phyloP scores from a whole-genome alignment of 53 echinoderm and acorn worm species.

The Holothuria leucospilota region DNA sequence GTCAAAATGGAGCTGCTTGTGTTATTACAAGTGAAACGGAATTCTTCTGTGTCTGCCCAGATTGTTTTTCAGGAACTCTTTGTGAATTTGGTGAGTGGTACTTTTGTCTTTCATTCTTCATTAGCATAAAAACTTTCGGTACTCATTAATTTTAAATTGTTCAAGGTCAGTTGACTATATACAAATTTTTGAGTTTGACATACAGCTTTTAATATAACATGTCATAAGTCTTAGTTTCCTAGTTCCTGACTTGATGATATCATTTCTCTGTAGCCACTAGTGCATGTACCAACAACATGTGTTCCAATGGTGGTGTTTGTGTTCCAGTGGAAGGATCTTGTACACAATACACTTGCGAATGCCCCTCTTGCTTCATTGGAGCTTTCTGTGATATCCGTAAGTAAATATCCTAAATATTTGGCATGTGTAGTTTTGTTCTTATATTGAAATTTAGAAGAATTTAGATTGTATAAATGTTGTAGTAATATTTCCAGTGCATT shows the following conservation, averaged over 20 bases:
- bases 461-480: no score
- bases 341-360: slow-evolving; percentile 80
- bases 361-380: slow-evolving; percentile 76
- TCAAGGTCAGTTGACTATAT: no score
- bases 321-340: slow-evolving; percentile 68
- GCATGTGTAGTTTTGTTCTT: no score
- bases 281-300: slow-evolving; percentile 15
- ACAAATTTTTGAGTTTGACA: no score
- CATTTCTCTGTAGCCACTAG: slow-evolving; percentile 3
- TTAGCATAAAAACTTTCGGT: no score
- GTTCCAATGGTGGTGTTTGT: slow-evolving; percentile 75
- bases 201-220: background rate
- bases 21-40: slow-evolving; percentile 64
- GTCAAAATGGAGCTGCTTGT: slow-evolving; percentile 86
- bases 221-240: background rate
- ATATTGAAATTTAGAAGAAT: no score
- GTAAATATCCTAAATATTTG: background rate
- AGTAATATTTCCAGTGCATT: no score
- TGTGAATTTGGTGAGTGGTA: slow-evolving; percentile 69
- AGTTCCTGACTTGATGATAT: no score
- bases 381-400: slow-evolving; percentile 69
- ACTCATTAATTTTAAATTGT: no score
- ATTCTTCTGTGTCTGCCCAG: slow-evolving; percentile 76
- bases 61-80: slow-evolving; percentile 67
- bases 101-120: no score